Evolutionary conservation across 2,888 invertebrate species (phyloP).

Genomic region (Petrolisthes manimaculis): DNA sequence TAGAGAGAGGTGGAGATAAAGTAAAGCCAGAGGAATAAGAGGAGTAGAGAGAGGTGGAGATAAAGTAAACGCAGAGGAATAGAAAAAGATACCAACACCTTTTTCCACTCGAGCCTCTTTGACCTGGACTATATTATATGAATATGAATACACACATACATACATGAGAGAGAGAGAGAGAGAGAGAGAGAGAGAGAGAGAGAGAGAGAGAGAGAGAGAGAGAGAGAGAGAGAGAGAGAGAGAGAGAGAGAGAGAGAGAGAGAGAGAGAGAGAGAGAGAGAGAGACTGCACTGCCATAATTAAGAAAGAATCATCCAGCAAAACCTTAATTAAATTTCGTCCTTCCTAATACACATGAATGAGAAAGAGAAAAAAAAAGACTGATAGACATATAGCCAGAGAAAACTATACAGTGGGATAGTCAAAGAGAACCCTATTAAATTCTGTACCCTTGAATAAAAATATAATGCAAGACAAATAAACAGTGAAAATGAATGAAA

Average conservation of each 20-base stretch:
- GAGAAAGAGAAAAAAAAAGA: background rate
- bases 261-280: slow-evolving; percentile 11
- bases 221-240: slow-evolving; percentile 6
- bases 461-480: background rate
- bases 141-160: too few relatives aligned
- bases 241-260: background rate
- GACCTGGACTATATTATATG: too few relatives aligned
- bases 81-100: too few relatives aligned
- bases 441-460: background rate
- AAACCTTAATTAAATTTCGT: too few relatives aligned
- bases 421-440: background rate
- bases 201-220: background rate
- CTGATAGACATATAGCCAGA: background rate
- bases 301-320: too few relatives aligned
- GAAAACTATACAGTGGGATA: background rate
- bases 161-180: slow-evolving; percentile 22
- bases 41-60: too few relatives aligned
- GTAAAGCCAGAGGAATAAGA: too few relatives aligned
- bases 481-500: background rate
- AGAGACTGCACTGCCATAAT: background rate
- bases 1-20: too few relatives aligned
- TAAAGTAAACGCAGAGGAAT: too few relatives aligned
- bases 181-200: slow-evolving; percentile 12
- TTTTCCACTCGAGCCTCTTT: too few relatives aligned
- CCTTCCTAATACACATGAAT: background rate